Evolutionary conservation across 2,113 vertebrate genomes (phyloP), one percentile per base, ranked within the genome.

Genomic region (Daubentonia madagascariensis): DNA sequence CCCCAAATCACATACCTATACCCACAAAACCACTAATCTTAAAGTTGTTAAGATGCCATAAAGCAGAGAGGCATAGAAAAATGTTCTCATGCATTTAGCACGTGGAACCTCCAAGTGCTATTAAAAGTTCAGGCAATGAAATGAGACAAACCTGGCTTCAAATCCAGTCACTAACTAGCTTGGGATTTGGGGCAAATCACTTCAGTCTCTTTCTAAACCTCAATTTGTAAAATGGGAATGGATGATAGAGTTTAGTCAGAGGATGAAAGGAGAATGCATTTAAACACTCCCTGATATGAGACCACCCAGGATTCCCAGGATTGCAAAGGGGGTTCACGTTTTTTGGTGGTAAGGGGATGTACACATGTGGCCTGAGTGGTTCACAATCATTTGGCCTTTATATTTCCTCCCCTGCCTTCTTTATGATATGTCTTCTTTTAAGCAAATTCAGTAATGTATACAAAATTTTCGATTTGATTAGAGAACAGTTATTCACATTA

Each of bases 201-300:
- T 72, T 50, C 45, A 94, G 76, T 96, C 8, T 72, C 54, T 91
- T 93, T 91, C 70, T 75, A 73, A 91, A 92, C 11, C 32, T 85
- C 32, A 54, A n/a, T 78, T 57, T 96, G 1, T 93, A 89, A 52
- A 91, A 91, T 22, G 22, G 7, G 5, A 13, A 28, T 40, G 18
- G 2, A 75, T 52, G 16, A 37, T 17, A 84, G 48, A 73, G 54
- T 65, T 72, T 83, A 8, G 48, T 57, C 52, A 86, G 43, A 83
- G 16, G 32, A 83, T 72, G 50, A 93, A 57, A 45, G 40, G 20
- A 75, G 23, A 78, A 75, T 65, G 52, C n/a, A 72, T 52, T 43
- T 76, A 76, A 87, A 83, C 9, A 63, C 11, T 65, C 40, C 68
- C 37, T 91, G 22, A 50, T 43, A 3, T 91, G 61, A 94, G 25